Conservation (phyloP, 2,113 vertebrate genomes). For the Prolemur simus region DNA sequence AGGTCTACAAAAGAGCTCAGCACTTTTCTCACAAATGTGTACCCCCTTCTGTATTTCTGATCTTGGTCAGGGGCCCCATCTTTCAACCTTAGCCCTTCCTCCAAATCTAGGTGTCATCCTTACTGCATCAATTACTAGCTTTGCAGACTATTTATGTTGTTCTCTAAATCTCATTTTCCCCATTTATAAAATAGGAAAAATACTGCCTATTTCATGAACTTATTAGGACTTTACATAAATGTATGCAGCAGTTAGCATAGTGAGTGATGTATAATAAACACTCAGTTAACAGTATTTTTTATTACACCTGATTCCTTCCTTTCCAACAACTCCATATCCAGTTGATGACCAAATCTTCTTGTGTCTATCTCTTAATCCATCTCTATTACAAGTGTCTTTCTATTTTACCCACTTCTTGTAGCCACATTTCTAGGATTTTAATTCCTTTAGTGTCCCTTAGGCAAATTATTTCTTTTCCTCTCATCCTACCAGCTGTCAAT, state of each 20-base stretch:
- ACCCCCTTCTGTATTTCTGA: neutral
- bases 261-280: neutral
- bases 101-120: neutral
- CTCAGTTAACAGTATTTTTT: neutral
- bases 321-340: neutral
- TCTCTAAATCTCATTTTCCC: slow-evolving; percentile 14
- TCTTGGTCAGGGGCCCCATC: neutral
- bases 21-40: neutral
- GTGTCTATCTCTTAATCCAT: neutral
- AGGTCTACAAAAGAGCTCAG: neutral
- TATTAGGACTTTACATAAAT: neutral
- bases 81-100: neutral
- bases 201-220: neutral
- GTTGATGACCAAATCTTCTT: neutral
- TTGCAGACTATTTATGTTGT: neutral
- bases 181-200: neutral
- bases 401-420: neutral
- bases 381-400: neutral
- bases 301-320: neutral
- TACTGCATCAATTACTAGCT: neutral
- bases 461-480: neutral
- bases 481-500: neutral
- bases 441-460: neutral
- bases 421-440: neutral
- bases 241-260: neutral